These are phyloP conservation scores for Lutra lutra DNA, from an alignment of 2,797 vertebrate species.

Conservation along the genomic window DNA sequence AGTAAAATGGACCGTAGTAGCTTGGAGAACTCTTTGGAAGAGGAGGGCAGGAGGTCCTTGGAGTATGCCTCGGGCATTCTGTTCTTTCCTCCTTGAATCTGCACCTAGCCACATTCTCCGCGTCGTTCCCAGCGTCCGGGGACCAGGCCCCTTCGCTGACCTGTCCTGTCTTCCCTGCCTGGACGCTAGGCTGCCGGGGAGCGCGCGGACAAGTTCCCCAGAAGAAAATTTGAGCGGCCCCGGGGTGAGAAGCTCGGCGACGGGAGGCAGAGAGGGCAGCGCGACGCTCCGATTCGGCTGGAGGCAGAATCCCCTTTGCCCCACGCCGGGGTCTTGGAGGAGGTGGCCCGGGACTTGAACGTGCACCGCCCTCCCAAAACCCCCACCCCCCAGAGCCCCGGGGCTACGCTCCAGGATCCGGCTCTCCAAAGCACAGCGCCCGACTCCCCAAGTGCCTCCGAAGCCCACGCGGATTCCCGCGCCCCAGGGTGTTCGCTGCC, in stretches of 20 bases:
- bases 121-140: neutral
- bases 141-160: neutral
- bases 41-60: neutral
- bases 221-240: conserved; percentile 59
- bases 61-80: neutral
- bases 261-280: neutral
- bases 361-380: neutral
- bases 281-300: neutral
- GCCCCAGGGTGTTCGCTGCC: conserved; percentile 17
- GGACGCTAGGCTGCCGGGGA: neutral
- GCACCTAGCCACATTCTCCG: neutral
- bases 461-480: conserved; percentile 54
- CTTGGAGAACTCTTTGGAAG: neutral
- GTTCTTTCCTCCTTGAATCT: neutral
- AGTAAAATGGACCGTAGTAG: neutral
- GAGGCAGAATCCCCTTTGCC: neutral
- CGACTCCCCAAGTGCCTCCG: neutral
- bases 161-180: conserved; percentile 24
- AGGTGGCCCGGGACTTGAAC: neutral
- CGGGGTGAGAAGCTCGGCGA: neutral
- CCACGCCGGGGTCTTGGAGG: neutral
- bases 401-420: neutral
- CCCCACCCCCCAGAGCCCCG: neutral
- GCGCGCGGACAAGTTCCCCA: conserved; percentile 71
- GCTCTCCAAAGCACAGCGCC: conserved; percentile 39